Evolutionary conservation across 1,140 invertebrate species (phyloP), one percentile per base, ranked within the genome.

Genomic region (Cyclargus thomasi): DNA sequence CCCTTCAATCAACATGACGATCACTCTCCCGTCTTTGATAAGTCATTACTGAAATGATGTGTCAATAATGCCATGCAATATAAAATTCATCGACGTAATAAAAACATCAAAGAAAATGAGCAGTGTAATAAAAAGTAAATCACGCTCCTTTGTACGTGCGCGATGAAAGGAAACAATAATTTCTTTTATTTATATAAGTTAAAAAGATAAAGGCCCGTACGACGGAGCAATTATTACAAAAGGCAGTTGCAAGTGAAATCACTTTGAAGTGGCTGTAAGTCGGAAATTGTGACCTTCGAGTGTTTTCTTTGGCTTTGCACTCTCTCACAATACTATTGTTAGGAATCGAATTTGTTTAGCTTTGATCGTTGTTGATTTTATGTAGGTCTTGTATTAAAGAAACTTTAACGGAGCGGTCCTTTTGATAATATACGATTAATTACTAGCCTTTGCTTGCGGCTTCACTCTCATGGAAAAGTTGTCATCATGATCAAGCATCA

Each of bases 161-260:
- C 39, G 39, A 47, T 47, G 39, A 47, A 47, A 47, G 39, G 39
- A 16, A 47, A 47, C 39, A 8, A 59, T 59, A 20, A 59, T 59
- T 59, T 59, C 53, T 59, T 59, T 59, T 59, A 22, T 59, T 59
- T 59, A 59, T 59, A 20, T 20, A 21, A 59, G 18, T 59, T 22
- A 21, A 59, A 18, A 59, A 59, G 4, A 47, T 47, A 14, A 47
- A 47, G 29, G 7, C 18, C 20, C 8, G 21, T 21, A 59, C 18
- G 55, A 59, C 6, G 11, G 55, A 59, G 21, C 17, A 59, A 59
- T 59, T 55, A 55, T 55, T 59, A 11, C 17, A 18, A 59, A 59
- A 18, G 8, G 53, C 16, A n/a, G 17, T 17, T 20, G 55, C 55
- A 59, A 59, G 53, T 55, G 18, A 8, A 16, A 55, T 20, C 55